Conservation (phyloP, 2,113 vertebrate species). For the Myotis davidii region DNA sequence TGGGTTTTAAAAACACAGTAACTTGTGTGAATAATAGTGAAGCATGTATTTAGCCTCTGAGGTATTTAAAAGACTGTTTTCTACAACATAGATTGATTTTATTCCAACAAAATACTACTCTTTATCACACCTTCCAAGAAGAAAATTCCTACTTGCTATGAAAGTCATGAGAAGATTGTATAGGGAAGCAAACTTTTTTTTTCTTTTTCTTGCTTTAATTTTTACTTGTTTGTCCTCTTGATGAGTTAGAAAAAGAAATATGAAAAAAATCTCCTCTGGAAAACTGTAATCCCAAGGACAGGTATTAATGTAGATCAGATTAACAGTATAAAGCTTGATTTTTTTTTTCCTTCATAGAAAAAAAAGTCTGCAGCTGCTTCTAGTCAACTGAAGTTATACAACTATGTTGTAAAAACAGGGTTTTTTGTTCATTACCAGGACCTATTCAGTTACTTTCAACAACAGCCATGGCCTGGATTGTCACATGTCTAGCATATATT, state of each 20-base stretch:
- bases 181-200: background rate
- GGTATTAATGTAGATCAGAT: constrained; percentile 66
- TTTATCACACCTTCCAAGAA: constrained; percentile 36
- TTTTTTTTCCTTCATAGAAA: constrained; percentile 8
- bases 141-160: background rate
- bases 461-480: constrained; percentile 62
- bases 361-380: constrained; percentile 72
- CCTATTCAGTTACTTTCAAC: constrained; percentile 70
- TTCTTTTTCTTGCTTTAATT: background rate
- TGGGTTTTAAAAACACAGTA: constrained; percentile 24
- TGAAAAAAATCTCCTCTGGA: constrained; percentile 22
- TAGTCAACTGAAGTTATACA: constrained; percentile 71
- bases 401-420: constrained; percentile 65
- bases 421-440: constrained; percentile 70
- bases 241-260: constrained; percentile 38
- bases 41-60: too few relatives aligned
- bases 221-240: background rate
- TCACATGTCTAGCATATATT: constrained; percentile 33
- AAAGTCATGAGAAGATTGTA: background rate
- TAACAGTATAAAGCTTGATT: constrained; percentile 57
- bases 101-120: background rate
- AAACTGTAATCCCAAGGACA: constrained; percentile 53
- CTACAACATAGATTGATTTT: constrained; percentile 7
- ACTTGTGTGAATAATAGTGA: constrained; percentile 33
- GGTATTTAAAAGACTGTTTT: background rate